Evolutionary conservation across 2,888 invertebrate genomes (phyloP).

Genomic region (Phrixothrix hirtus): DNA sequence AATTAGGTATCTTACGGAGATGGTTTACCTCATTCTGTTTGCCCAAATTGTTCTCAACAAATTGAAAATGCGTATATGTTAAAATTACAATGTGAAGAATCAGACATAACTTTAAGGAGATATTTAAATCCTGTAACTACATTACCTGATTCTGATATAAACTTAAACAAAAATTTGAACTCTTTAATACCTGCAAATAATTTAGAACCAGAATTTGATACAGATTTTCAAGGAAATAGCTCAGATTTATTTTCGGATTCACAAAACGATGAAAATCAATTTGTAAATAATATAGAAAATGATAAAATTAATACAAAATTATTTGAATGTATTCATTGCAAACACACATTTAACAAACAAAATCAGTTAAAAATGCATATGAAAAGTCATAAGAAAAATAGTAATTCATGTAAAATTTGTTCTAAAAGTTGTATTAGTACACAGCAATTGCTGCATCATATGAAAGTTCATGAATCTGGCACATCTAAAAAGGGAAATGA

Average conservation of each 20-base stretch:
- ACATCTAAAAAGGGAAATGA: conserved; percentile 10
- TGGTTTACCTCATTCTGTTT: conserved; percentile 36
- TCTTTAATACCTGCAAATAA: not conserved
- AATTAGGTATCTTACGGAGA: conserved; percentile 37
- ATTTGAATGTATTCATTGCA: conserved; percentile 29
- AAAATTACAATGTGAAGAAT: conserved; percentile 38
- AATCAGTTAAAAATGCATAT: conserved; percentile 28
- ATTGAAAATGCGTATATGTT: conserved; percentile 38
- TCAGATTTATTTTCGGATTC: conserved; percentile 8
- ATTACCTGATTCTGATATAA: conserved; percentile 2
- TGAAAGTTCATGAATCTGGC: conserved; percentile 17
- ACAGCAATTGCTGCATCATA: conserved; percentile 27
- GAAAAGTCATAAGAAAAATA: conserved; percentile 24
- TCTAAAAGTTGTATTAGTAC: conserved; percentile 23
- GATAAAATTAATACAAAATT: conserved; percentile 2
- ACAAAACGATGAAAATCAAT: not conserved
- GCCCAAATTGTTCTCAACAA: conserved; percentile 33
- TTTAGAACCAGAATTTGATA: conserved; percentile 9
- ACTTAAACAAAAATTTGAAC: conserved; percentile 2
- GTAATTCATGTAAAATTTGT: conserved; percentile 23
- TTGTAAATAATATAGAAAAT: not conserved
- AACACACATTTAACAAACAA: conserved; percentile 25
- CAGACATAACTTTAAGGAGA: conserved; percentile 31
- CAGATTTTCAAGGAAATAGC: conserved; percentile 1
- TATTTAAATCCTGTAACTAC: conserved; percentile 25